These are phyloP conservation scores for Sinhomidia bicolor DNA, from an alignment of 2,888 invertebrate species.

Conservation along the genomic window DNA sequence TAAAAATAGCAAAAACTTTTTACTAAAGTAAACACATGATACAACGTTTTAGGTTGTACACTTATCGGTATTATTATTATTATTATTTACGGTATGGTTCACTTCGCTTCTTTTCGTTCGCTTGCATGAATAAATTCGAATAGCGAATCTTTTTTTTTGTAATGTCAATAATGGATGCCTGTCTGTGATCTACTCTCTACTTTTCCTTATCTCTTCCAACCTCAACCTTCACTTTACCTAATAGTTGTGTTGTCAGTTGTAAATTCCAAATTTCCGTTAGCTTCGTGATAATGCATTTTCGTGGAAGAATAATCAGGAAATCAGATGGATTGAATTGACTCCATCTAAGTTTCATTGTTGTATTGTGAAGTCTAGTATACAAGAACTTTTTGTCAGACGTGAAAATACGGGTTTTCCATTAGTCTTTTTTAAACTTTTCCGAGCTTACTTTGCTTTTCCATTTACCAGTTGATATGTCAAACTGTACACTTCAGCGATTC, in stretches of 20 bases:
- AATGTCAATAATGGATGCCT: not conserved
- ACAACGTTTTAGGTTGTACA: too few species aligned
- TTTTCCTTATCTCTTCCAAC: not conserved
- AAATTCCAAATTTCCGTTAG: not conserved
- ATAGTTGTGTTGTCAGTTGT: not conserved
- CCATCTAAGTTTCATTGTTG: too few species aligned
- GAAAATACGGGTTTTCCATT: too few species aligned
- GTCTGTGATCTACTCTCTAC: not conserved
- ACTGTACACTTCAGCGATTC: too few species aligned
- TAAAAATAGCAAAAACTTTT: not conserved
- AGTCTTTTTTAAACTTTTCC: too few species aligned
- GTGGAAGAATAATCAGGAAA: too few species aligned
- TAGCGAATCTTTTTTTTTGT: not conserved
- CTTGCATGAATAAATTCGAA: not conserved
- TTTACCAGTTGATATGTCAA: too few species aligned
- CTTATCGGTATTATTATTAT: too few species aligned
- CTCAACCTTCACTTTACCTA: not conserved
- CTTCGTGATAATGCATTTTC: not conserved
- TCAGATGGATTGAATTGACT: too few species aligned
- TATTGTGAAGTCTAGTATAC: too few species aligned
- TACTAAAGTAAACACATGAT: conserved; percentile 5
- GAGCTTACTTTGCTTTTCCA: too few species aligned
- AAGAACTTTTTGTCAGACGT: too few species aligned
- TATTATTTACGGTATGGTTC: not conserved
- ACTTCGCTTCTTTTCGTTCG: conserved; percentile 7